Evolutionary conservation across 2,113 vertebrate species (phyloP).

Genomic region (Dissostichus mawsoni): DNA sequence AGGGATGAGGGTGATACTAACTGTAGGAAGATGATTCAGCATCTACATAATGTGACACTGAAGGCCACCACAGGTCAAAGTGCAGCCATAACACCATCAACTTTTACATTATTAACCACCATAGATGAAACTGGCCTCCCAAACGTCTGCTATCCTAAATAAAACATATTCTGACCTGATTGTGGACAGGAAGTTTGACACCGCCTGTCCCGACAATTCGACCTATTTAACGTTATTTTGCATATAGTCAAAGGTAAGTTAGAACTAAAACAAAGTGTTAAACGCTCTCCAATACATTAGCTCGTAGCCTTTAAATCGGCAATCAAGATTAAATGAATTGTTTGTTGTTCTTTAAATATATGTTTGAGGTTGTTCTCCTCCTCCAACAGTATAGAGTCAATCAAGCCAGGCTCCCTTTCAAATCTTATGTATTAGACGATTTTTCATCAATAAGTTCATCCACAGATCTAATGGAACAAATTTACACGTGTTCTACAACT

Average conservation of each 20-base stretch:
- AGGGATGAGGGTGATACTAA: background rate
- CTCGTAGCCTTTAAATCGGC: rapidly evolving
- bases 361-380: no score
- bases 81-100: background rate
- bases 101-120: background rate
- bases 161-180: background rate
- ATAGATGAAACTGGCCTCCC: background rate
- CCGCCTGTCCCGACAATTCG: background rate
- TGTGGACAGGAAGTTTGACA: no score
- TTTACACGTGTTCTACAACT: rapidly evolving
- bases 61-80: background rate
- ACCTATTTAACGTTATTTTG: background rate
- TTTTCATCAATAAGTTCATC: rapidly evolving
- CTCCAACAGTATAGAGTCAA: background rate
- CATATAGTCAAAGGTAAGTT: no score
- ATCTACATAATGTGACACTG: background rate
- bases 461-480: rapidly evolving
- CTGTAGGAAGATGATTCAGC: slow-evolving; percentile 3
- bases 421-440: rapidly evolving
- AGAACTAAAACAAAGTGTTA: rapidly evolving
- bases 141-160: no score
- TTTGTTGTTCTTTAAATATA: no score
- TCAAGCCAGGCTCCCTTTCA: background rate
- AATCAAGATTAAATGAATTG: background rate
- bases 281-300: rapidly evolving